Evolutionary conservation across 2,113 vertebrate genomes (phyloP), one percentile per base, ranked within the genome.

Genomic region (Cryptomyrus ogoouensis): DNA sequence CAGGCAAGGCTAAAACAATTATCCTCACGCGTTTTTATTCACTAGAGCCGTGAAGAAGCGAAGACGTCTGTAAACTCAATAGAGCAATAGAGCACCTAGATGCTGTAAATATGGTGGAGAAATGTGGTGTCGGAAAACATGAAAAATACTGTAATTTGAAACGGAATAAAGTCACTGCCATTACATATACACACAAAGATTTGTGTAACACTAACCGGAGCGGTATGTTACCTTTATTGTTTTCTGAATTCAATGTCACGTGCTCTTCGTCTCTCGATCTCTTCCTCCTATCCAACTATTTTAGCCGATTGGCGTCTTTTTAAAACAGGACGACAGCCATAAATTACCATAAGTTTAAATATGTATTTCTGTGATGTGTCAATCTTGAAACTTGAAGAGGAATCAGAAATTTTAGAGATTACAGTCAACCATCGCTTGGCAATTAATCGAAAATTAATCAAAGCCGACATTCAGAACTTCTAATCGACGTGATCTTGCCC

Each of bases 1-100:
- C 83, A 84, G 83, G 83, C 83, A 47, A 84, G 19, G 83, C 44
- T 84, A 84, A 84, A 84, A 44, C 83, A 47, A 84, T 84, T 84
- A 84, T 84, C 42, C 83, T 47, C 44, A 6, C 19, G n/a, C 42
- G 21, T 83, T 83, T 27, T n/a, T 83, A 83, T 83, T 83, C 44
- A 83, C 44, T 12, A n/a, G 42, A 46, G 19, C 39, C 44, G 8
- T 83, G 39, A 47, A 46, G 10, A 84, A 83, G 42, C 3, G 42
- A 47, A n/a, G 83, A 84, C 39, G 74, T 42, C 17, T 21, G 24
- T 10, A 84, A 84, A 44, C 83, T 84, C 42, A 84, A 84, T 44
- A 84, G 77, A 7, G 35, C 39, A 83, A 44, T 39, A 19, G 83
- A 24, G 44, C 83, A 84, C 83, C 24, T 47, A 47, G 83, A 47